Evolutionary conservation across 2,888 invertebrate genomes (phyloP).

Genomic region (Temnothorax rugatulus): DNA sequence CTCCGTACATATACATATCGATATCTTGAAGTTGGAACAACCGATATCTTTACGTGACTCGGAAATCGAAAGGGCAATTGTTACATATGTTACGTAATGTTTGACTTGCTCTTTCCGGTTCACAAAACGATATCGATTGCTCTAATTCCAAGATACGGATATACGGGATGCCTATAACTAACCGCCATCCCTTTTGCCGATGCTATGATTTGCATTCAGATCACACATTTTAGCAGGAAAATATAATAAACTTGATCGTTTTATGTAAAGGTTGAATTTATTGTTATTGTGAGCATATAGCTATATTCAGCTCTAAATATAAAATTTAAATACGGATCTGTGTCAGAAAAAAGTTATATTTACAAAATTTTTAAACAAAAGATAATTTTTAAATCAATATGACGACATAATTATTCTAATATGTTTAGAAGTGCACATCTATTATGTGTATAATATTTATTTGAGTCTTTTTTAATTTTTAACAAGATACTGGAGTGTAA

Average conservation of each 20-base stretch:
- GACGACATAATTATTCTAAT: not conserved
- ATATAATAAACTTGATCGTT: not conserved
- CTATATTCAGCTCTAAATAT: not conserved
- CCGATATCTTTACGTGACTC: conserved; percentile 42
- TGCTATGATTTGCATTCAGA: not conserved
- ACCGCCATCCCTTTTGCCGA: conserved; percentile 15
- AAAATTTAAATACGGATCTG: not conserved
- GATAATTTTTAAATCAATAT: not conserved
- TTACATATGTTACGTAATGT: conserved; percentile 41
- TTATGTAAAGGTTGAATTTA: not conserved
- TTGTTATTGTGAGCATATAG: not conserved
- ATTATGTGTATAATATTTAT: not conserved
- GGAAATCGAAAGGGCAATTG: conserved; percentile 38
- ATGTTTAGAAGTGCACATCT: not conserved
- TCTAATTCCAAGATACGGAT: conserved; percentile 44
- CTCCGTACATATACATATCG: conserved; percentile 23
- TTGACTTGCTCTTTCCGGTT: conserved; percentile 33
- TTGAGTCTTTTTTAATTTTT: not conserved
- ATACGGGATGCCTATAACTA: conserved; percentile 32
- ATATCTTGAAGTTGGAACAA: conserved; percentile 49
- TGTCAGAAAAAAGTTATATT: not conserved
- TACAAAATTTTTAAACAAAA: not conserved
- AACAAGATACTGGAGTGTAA: not conserved
- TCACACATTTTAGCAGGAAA: not conserved
- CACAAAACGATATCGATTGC: conserved; percentile 20